A percentile compares a stretch with the other conserved stretches of the same genome.
phyloP scores from a whole-genome alignment of 2,888 invertebrate genomes.

The Periphyllus acericola region DNA sequence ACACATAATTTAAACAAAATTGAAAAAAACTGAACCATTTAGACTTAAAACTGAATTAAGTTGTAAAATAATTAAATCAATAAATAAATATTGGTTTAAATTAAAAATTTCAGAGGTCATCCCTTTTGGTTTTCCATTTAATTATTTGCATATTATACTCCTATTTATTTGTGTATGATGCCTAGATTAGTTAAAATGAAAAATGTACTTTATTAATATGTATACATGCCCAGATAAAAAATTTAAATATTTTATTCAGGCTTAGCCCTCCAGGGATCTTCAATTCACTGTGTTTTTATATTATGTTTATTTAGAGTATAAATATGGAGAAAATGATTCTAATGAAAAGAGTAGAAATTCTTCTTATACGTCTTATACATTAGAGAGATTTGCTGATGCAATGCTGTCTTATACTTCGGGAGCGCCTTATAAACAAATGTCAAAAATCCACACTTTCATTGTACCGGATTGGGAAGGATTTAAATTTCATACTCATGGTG shows the following conservation, averaged over 20 bases:
- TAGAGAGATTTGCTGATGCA: slow-evolving; percentile 56
- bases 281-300: slow-evolving; percentile 43
- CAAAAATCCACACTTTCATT: slow-evolving; percentile 56
- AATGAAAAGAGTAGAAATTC: slow-evolving; percentile 30
- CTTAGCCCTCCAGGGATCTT: neutral
- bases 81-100: too few relatives aligned
- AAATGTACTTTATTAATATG: neutral
- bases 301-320: slow-evolving; percentile 59
- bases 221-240: neutral
- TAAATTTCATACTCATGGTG: slow-evolving; percentile 52
- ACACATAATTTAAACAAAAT: too few relatives aligned
- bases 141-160: too few relatives aligned
- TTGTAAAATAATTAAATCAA: too few relatives aligned
- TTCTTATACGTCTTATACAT: slow-evolving; percentile 55
- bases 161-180: too few relatives aligned
- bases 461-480: slow-evolving; percentile 53
- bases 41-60: too few relatives aligned
- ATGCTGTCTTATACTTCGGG: slow-evolving; percentile 38
- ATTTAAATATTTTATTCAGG: neutral
- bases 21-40: too few relatives aligned
- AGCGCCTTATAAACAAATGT: slow-evolving; percentile 41
- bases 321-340: slow-evolving; percentile 19
- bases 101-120: too few relatives aligned
- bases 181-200: too few relatives aligned
- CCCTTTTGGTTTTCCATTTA: too few relatives aligned